Percentiles rank a stretch among this genome's conserved stretches.
Conservation (phyloP, 2,113 vertebrate species). For the Eublepharis macularius region DNA sequence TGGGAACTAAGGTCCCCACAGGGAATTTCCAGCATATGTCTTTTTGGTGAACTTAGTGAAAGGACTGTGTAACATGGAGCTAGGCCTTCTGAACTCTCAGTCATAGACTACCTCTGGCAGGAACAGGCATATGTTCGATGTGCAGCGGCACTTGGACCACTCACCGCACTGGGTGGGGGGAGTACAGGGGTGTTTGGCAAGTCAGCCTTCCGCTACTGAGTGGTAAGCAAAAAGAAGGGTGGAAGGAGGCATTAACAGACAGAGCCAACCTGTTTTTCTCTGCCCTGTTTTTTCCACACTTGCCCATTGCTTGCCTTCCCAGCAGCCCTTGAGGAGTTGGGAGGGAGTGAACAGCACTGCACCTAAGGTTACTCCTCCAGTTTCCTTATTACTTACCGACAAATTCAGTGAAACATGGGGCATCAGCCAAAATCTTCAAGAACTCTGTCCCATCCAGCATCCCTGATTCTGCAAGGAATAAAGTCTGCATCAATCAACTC, state of each 20-base stretch:
- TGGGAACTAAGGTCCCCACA: too few species aligned
- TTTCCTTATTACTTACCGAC: not conserved
- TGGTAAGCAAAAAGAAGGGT: not conserved
- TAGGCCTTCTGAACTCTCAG: too few species aligned
- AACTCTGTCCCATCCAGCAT: conserved; percentile 7
- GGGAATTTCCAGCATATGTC: too few species aligned
- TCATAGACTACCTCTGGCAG: too few species aligned
- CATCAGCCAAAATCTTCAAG: conserved; percentile 2
- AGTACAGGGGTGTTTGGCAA: not conserved
- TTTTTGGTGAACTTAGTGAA: too few species aligned
- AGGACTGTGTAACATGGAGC: too few species aligned
- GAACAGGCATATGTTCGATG: too few species aligned
- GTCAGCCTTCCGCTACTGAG: not conserved
- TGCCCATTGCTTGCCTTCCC: not conserved
- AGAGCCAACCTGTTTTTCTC: not conserved
- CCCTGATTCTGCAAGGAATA: conserved; percentile 1
- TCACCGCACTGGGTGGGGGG: not conserved
- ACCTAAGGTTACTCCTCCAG: not conserved
- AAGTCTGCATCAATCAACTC: too few species aligned
- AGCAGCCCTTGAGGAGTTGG: not conserved
- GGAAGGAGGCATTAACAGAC: not conserved
- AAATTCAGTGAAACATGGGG: conserved; percentile 1
- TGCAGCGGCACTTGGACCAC: too few species aligned
- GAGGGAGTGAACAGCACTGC: not conserved
- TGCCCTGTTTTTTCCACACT: not conserved